phyloP scores from a whole-genome alignment of 2,888 invertebrate genomes.

The Meteorus colon region DNA sequence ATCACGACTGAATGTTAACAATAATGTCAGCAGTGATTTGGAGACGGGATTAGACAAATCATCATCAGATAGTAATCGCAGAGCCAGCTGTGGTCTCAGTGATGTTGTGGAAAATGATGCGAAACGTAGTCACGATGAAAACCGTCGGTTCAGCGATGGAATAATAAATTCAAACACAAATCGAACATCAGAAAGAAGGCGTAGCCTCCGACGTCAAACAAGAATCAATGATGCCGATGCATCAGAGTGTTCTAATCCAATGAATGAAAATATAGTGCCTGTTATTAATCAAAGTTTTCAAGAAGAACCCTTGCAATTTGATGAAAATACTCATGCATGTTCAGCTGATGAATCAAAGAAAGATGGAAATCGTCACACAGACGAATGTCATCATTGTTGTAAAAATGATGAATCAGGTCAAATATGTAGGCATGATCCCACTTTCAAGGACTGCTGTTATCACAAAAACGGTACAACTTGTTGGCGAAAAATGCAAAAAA shows the following conservation, averaged over 20 bases:
- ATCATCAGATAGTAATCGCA: not conserved
- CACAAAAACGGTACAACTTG: constrained; percentile 54
- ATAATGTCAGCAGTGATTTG: not conserved
- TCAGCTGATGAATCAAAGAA: constrained; percentile 22
- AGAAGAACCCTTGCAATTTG: constrained; percentile 18
- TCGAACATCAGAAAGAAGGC: constrained; percentile 44
- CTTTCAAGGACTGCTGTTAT: constrained; percentile 55
- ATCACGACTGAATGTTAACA: not conserved
- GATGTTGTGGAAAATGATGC: constrained; percentile 45
- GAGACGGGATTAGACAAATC: not conserved
- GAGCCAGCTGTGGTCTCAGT: constrained; percentile 60
- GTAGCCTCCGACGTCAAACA: constrained; percentile 65
- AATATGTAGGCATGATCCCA: constrained; percentile 50
- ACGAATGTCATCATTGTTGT: constrained; percentile 47
- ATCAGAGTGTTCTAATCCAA: constrained; percentile 29
- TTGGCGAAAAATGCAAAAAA: constrained; percentile 61
- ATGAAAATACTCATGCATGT: constrained; percentile 16
- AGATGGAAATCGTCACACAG: constrained; percentile 35
- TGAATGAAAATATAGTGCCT: not conserved
- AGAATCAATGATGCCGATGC: constrained; percentile 59
- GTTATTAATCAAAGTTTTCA: constrained; percentile 5
- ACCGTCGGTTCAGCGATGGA: constrained; percentile 63
- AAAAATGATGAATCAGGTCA: constrained; percentile 48
- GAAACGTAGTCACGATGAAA: constrained; percentile 39
- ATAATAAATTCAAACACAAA: constrained; percentile 43